These are phyloP conservation scores for Mormyrops attenuatus DNA, from an alignment of 2,797 vertebrate species.

Conservation along the genomic window DNA sequence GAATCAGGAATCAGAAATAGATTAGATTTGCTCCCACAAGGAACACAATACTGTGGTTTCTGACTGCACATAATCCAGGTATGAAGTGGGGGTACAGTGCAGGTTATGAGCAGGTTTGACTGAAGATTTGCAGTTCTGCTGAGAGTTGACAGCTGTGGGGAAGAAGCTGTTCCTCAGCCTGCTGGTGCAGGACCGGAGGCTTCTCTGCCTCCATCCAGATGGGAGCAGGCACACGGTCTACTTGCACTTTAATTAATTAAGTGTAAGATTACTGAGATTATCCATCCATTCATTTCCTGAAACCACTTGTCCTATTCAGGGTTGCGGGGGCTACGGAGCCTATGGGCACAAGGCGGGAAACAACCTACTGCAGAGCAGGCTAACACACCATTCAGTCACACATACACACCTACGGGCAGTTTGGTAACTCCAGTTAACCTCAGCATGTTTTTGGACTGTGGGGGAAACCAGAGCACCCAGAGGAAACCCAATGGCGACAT, in stretches of 20 bases:
- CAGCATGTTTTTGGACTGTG: not conserved
- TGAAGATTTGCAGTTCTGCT: not conserved
- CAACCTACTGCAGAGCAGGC: not conserved
- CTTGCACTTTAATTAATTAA: not conserved
- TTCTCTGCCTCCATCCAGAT: not conserved
- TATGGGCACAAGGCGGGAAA: not conserved
- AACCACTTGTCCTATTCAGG: not conserved
- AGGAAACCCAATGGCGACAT: not conserved
- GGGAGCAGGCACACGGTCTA: not conserved
- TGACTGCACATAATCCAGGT: not conserved
- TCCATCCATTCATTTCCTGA: not conserved
- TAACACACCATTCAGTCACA: not conserved
- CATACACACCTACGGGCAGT: not conserved
- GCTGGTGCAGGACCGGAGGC: not conserved
- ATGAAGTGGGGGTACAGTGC: not conserved
- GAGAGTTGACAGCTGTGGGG: not conserved
- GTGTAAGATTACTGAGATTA: not conserved
- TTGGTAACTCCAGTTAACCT: not conserved
- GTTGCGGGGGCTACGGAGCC: not conserved
- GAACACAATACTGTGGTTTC: not conserved
- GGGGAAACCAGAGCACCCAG: not conserved
- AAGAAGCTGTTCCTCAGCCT: not conserved
- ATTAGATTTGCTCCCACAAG: not conserved
- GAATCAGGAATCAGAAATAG: not conserved
- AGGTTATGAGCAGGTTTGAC: not conserved